Percentiles rank a stretch among this genome's conserved stretches.
phyloP scores from a whole-genome alignment of 2,888 invertebrate genomes.

The Cataglyphis albicans region DNA sequence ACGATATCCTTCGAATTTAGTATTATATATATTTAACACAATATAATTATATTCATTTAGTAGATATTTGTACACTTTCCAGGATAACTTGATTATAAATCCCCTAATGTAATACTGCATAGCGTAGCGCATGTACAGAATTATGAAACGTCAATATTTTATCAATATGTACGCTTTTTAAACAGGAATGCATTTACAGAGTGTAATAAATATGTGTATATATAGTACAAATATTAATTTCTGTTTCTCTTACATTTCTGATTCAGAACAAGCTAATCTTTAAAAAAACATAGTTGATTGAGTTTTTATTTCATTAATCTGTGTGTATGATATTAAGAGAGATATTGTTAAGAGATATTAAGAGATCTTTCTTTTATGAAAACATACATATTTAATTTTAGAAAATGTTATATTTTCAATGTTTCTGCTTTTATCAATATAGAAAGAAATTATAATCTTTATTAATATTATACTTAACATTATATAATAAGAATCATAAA shows the following conservation, averaged over 20 bases:
- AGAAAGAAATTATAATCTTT: not conserved
- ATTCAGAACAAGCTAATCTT: constrained; percentile 4
- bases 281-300: not conserved
- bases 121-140: constrained; percentile 62
- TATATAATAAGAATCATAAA: not conserved
- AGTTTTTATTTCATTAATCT: constrained; percentile 1
- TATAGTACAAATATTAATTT: constrained; percentile 68
- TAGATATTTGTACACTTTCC: constrained; percentile 49
- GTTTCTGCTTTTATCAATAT: not conserved
- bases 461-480: too few species aligned
- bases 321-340: too few species aligned
- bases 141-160: constrained; percentile 58
- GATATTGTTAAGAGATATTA: not conserved
- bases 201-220: constrained; percentile 58
- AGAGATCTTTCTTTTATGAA: not conserved
- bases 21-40: constrained; percentile 34
- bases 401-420: not conserved
- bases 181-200: constrained; percentile 56
- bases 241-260: constrained; percentile 33
- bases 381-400: not conserved
- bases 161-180: constrained; percentile 33
- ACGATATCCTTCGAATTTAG: not conserved
- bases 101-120: constrained; percentile 47
- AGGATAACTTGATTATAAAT: constrained; percentile 43
- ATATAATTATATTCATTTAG: constrained; percentile 53